phyloP scores from a whole-genome alignment of 1,140 invertebrate species.

The Theocolax elegans region DNA sequence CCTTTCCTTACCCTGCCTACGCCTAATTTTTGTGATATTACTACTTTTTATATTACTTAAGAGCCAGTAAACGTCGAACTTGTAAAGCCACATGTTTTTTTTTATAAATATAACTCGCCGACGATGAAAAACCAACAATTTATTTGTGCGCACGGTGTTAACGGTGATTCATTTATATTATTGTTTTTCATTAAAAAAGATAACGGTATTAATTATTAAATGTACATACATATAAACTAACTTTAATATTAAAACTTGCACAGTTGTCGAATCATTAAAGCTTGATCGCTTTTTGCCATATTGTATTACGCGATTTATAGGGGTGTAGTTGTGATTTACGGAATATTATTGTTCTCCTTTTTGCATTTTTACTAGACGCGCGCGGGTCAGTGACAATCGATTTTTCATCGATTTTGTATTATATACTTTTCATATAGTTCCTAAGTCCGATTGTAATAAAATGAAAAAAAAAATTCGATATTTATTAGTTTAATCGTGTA shows the following conservation, averaged over 20 bases:
- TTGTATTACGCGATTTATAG: slow-evolving; percentile 20
- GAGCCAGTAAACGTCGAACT: slow-evolving; percentile 49
- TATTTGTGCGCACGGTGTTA: slow-evolving; percentile 35
- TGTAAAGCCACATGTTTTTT: slow-evolving; percentile 50
- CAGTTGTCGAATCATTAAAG: slow-evolving; percentile 31
- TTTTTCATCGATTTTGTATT: slow-evolving; percentile 39
- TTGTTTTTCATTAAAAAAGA: slow-evolving; percentile 21
- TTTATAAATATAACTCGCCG: slow-evolving; percentile 28
- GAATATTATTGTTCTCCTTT: slow-evolving; percentile 39
- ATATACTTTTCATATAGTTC: slow-evolving; percentile 57
- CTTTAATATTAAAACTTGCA: slow-evolving; percentile 27
- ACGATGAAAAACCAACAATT: slow-evolving; percentile 30
- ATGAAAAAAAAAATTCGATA: slow-evolving; percentile 15
- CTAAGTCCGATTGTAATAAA: slow-evolving; percentile 49
- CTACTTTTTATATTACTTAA: slow-evolving; percentile 63
- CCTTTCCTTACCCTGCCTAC: slow-evolving; percentile 59
- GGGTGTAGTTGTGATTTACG: slow-evolving; percentile 30
- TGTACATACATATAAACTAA: slow-evolving; percentile 31
- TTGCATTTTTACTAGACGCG: slow-evolving; percentile 37
- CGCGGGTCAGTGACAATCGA: slow-evolving; percentile 40
- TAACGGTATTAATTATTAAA: slow-evolving; percentile 31
- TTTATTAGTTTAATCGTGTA: slow-evolving; percentile 38
- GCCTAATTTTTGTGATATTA: slow-evolving; percentile 64
- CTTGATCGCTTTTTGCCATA: slow-evolving; percentile 35
- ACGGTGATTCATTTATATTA: slow-evolving; percentile 25